phyloP scores from a whole-genome alignment of 2,888 invertebrate genomes.

The Himalopsyche japonica region DNA sequence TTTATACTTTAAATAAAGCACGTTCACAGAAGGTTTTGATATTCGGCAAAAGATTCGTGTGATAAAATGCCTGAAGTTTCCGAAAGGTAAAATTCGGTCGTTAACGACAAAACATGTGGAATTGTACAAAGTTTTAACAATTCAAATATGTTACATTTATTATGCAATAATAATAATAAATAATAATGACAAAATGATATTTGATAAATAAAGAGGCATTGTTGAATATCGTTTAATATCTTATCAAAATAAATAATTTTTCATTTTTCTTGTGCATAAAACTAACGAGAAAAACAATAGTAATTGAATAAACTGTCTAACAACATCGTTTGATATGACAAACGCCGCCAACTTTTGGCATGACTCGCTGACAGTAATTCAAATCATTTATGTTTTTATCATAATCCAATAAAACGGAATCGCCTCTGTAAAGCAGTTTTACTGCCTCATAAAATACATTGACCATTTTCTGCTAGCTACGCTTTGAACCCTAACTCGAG shows the following conservation, averaged over 20 bases:
- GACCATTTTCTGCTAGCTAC: slow-evolving; percentile 10
- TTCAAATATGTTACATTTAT: too few species aligned
- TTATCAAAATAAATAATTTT: background rate
- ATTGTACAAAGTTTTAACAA: too few species aligned
- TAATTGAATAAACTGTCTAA: background rate
- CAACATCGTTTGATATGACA: background rate
- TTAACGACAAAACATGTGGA: too few species aligned
- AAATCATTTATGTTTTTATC: background rate
- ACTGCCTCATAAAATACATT: slow-evolving; percentile 16
- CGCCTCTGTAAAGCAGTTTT: slow-evolving; percentile 1
- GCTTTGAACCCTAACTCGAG: background rate
- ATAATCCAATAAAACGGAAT: background rate
- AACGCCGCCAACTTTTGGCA: background rate
- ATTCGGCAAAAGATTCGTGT: too few species aligned
- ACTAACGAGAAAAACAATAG: background rate
- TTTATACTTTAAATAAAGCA: too few species aligned
- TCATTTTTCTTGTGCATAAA: background rate
- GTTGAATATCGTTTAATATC: too few species aligned
- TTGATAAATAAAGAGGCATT: too few species aligned
- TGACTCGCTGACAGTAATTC: background rate
- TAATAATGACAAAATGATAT: too few species aligned
- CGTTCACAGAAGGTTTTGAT: too few species aligned
- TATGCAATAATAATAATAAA: too few species aligned
- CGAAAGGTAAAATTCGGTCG: too few species aligned
- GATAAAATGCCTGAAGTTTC: too few species aligned